Evolutionary conservation across 2,797 vertebrate species (phyloP).

Genomic region (Microchirus variegatus): DNA sequence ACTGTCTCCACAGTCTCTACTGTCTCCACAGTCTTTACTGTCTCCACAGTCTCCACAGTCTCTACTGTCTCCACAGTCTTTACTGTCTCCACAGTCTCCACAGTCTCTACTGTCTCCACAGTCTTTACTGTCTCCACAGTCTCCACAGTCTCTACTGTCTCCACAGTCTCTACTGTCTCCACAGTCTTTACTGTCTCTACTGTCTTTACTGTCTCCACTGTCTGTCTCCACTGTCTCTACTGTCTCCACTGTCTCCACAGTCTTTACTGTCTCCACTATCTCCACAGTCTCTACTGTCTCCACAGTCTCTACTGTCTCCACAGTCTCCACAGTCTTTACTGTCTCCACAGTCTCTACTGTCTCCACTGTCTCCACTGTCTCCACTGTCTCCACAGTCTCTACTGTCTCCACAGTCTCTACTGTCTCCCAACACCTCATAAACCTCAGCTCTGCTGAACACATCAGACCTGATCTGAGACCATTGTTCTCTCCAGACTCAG

Average conservation of each 20-base stretch:
- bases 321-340: too few species aligned
- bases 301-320: too few species aligned
- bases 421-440: conserved; percentile 29
- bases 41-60: too few species aligned
- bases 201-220: too few species aligned
- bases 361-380: not conserved
- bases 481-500: not conserved
- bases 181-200: conserved; percentile 12
- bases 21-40: too few species aligned
- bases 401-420: conserved; percentile 7
- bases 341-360: conserved; percentile 22
- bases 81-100: too few species aligned
- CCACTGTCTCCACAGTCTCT: conserved; percentile 12
- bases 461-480: conserved; percentile 20
- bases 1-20: too few species aligned
- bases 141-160: conserved; percentile 8
- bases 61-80: too few species aligned
- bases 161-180: conserved; percentile 11
- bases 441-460: conserved; percentile 25
- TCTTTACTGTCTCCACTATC: conserved; percentile 18
- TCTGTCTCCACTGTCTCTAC: too few species aligned
- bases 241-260: conserved; percentile 11
- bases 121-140: too few species aligned
- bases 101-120: conserved; percentile 14
- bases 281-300: conserved; percentile 8